Percentiles rank a stretch among this genome's conserved stretches.
phyloP scores from a whole-genome alignment of 2,888 invertebrate species.

The Trachelus iudaicus region DNA sequence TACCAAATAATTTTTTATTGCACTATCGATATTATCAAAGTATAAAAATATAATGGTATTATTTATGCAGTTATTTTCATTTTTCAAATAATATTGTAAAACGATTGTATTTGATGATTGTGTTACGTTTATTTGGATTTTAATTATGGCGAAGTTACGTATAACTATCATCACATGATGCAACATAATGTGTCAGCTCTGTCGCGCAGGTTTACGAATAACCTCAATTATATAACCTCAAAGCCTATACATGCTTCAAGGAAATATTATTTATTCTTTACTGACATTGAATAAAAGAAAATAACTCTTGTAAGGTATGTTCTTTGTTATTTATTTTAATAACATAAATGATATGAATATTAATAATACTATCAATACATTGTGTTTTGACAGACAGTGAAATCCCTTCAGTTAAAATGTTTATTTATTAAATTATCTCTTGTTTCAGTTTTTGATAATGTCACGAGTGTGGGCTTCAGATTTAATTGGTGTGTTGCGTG shows the following conservation, averaged over 20 bases:
- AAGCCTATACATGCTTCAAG: conserved; percentile 8
- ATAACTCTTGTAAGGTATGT: background rate
- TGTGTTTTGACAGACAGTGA: background rate
- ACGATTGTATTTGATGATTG: background rate
- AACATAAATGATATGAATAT: background rate
- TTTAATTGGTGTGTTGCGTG: conserved; percentile 75
- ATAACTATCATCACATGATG: background rate
- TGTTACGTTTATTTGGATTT: background rate
- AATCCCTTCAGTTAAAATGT: background rate
- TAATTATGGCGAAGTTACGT: background rate
- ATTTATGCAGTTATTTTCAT: too few species aligned
- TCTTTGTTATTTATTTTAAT: background rate
- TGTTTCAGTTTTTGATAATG: conserved; percentile 41
- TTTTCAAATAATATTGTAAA: too few species aligned
- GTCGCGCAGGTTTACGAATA: conserved; percentile 6
- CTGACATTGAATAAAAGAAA: background rate
- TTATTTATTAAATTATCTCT: background rate
- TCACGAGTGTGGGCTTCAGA: conserved; percentile 66
- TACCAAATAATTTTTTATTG: too few species aligned
- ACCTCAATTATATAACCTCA: conserved; percentile 28
- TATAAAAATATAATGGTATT: too few species aligned
- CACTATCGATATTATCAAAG: too few species aligned
- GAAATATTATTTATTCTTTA: background rate
- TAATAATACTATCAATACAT: background rate
- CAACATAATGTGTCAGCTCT: background rate